Evolutionary conservation across 1,140 invertebrate species (phyloP).

Genomic region (Neodiprion virginianus): DNA sequence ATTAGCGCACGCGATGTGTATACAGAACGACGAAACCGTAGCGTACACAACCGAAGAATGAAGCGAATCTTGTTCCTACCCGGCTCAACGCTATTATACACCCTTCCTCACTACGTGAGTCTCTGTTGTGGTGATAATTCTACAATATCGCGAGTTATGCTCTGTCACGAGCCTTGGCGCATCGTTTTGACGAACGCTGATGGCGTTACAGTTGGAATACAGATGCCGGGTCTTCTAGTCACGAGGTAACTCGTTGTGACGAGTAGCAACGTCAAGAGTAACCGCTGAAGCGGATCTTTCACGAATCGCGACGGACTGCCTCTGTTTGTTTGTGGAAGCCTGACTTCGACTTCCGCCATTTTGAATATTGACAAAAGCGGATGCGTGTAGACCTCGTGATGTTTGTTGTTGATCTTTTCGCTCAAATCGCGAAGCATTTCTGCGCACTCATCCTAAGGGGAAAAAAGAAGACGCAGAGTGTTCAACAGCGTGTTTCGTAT

Average conservation of each 20-base stretch:
- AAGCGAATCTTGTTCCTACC: not conserved
- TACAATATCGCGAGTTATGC: not conserved
- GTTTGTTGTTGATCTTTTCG: conserved; percentile 82
- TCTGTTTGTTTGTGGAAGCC: conserved; percentile 51
- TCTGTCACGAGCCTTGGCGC: conserved; percentile 1
- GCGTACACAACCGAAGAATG: conserved; percentile 4
- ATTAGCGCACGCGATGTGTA: not conserved
- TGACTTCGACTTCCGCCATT: conserved; percentile 87
- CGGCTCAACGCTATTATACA: not conserved
- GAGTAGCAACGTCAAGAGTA: not conserved
- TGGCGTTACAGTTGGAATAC: not conserved
- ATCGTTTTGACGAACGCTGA: not conserved
- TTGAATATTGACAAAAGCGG: conserved; percentile 88
- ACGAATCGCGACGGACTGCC: conserved; percentile 29
- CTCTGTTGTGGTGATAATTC: not conserved
- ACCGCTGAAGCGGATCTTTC: not conserved
- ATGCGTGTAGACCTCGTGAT: conserved; percentile 84
- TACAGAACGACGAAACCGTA: not conserved
- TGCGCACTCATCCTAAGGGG: conserved; percentile 79
- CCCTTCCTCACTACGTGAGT: conserved; percentile 1
- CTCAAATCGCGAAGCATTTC: conserved; percentile 80
- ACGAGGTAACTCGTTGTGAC: not conserved
- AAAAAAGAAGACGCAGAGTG: not conserved
- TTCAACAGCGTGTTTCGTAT: not conserved
- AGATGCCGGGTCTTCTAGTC: not conserved